These are phyloP conservation scores for Ibycter americanus DNA, from an alignment of 2,797 vertebrate genomes.

Conservation along the genomic window DNA sequence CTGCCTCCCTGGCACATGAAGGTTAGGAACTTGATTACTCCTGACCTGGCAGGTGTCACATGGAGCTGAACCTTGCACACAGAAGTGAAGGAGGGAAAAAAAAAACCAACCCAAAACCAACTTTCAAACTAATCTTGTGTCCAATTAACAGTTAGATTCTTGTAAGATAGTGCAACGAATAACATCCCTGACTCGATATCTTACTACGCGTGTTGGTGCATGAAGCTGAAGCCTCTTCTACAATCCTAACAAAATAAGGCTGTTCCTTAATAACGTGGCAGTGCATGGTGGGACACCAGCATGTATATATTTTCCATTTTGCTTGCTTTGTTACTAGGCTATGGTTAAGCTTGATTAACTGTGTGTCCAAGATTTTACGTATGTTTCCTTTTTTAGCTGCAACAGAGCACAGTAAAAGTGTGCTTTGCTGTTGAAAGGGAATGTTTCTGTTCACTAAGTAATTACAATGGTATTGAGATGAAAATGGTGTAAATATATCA, in stretches of 20 bases:
- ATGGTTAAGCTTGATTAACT: slow-evolving; percentile 31
- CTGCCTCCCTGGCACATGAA: not conserved
- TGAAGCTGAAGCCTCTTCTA: not conserved
- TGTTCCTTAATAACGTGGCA: not conserved
- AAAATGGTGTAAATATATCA: not conserved
- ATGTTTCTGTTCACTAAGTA: not conserved
- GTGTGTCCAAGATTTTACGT: not conserved
- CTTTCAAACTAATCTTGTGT: not conserved
- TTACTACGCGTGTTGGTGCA: not conserved
- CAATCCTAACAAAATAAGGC: not conserved
- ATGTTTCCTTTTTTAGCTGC: not conserved
- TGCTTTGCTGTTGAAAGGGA: not conserved
- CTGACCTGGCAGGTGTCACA: not conserved
- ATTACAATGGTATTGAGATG: not conserved
- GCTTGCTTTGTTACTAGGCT: slow-evolving; percentile 13
- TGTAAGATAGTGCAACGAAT: not conserved
- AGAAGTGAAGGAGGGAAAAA: not conserved
- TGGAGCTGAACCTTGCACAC: not conserved
- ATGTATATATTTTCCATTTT: not conserved
- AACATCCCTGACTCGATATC: not conserved
- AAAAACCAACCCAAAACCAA: not conserved
- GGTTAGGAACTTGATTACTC: not conserved
- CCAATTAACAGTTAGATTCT: not conserved
- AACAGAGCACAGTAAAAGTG: not conserved
- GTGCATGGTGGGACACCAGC: not conserved